Evolutionary conservation across 2,113 vertebrate genomes (phyloP).

Genomic region (Nanger granti): DNA sequence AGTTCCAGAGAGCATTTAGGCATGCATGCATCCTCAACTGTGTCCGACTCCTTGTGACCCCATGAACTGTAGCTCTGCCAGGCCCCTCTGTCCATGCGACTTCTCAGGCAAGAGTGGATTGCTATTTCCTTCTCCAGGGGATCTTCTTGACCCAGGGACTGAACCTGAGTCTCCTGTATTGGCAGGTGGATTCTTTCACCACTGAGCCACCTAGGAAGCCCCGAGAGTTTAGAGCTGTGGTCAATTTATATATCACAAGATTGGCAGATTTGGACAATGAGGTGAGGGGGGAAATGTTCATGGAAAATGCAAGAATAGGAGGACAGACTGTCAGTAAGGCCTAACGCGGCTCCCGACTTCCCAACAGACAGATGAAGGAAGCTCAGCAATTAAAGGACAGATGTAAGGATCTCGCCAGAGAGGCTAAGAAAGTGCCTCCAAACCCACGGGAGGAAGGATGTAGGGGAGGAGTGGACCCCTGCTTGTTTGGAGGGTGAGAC

Average conservation of each 20-base stretch:
- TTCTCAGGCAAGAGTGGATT: not conserved
- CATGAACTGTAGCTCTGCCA: not conserved
- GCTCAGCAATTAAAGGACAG: not conserved
- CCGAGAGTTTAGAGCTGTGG: not conserved
- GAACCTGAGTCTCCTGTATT: not conserved
- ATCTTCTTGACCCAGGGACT: not conserved
- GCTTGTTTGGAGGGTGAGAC: accelerated
- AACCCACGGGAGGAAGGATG: not conserved
- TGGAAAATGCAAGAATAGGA: not conserved
- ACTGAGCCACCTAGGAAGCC: not conserved
- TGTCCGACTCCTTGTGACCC: not conserved
- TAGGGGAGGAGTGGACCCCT: not conserved
- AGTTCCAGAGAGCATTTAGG: not conserved
- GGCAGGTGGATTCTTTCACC: not conserved
- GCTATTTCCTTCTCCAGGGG: not conserved
- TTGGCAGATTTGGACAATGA: not conserved
- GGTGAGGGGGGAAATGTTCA: not conserved
- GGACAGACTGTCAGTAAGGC: no score
- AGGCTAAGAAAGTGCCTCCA: not conserved
- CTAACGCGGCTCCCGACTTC: accelerated
- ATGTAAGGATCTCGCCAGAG: not conserved
- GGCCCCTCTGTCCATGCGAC: not conserved
- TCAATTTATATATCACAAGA: not conserved
- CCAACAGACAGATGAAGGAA: not conserved
- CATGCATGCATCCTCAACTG: not conserved